These are phyloP conservation scores for Phenganax stokvisi DNA, from an alignment of 92 coral and sea anemone species.

Conservation along the genomic window DNA sequence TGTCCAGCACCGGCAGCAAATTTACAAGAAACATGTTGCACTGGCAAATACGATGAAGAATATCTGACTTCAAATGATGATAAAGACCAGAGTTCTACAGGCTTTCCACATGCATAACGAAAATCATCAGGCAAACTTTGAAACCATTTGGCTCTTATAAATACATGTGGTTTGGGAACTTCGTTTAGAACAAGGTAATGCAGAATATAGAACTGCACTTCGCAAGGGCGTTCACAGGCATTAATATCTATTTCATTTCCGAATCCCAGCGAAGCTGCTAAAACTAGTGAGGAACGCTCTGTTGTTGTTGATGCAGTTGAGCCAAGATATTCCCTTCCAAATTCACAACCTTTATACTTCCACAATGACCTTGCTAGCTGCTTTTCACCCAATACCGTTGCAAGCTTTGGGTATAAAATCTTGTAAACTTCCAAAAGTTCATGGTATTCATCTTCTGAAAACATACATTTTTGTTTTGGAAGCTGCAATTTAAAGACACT, in stretches of 20 bases:
- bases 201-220: not conserved
- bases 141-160: not conserved
- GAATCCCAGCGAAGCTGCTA: not conserved
- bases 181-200: not conserved
- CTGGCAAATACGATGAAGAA: slow-evolving; percentile 5
- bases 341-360: not conserved
- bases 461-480: not conserved
- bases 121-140: not conserved
- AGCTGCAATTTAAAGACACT: not conserved
- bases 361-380: not conserved
- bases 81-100: not conserved
- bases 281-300: not conserved
- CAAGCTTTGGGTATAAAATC: not conserved
- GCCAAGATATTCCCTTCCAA: not conserved
- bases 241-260: not conserved
- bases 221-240: not conserved
- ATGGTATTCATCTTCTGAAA: slow-evolving; percentile 1
- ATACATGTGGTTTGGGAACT: not conserved
- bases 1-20: not conserved
- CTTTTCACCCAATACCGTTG: not conserved
- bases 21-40: not conserved
- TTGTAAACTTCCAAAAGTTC: slow-evolving; percentile 5
- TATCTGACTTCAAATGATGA: not conserved
- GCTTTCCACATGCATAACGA: not conserved
- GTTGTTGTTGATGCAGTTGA: not conserved